A percentile compares a stretch with the other conserved stretches of the same genome.
Conservation (phyloP, 2,888 invertebrate species). For the Maniola hyperantus region DNA sequence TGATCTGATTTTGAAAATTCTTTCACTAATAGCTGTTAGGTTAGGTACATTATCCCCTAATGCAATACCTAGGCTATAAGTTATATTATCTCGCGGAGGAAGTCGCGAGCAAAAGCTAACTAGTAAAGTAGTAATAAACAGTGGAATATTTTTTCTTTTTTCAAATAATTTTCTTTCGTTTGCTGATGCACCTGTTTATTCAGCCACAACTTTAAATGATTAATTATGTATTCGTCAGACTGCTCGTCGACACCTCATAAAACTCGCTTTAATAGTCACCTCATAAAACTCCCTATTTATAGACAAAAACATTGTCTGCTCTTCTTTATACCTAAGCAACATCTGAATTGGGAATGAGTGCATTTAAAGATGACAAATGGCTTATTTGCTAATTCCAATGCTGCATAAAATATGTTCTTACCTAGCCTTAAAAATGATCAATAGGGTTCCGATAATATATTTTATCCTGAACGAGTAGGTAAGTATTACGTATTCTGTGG, state of each 20-base stretch:
- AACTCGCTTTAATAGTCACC: slow-evolving; percentile 29
- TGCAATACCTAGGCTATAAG: no score
- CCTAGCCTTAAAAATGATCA: neutral
- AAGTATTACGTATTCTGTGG: no score
- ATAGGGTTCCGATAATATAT: neutral
- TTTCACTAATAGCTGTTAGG: no score
- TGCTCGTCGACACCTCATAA: slow-evolving; percentile 33
- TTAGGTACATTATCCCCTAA: no score
- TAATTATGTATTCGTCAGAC: slow-evolving; percentile 32
- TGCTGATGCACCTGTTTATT: slow-evolving; percentile 11
- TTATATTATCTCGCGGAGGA: no score
- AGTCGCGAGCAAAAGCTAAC: no score
- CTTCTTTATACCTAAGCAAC: slow-evolving; percentile 8
- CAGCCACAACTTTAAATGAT: slow-evolving; percentile 16
- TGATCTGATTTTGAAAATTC: no score
- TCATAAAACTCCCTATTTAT: no score
- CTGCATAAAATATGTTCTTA: slow-evolving; percentile 5
- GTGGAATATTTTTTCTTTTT: no score
- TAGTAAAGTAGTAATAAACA: no score
- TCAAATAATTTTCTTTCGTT: neutral
- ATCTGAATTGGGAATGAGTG: slow-evolving; percentile 19
- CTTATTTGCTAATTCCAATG: slow-evolving; percentile 1
- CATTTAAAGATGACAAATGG: slow-evolving; percentile 17
- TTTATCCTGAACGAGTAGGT: neutral
- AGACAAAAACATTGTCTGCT: slow-evolving; percentile 19